Base-by-base conservation (phyloP, 2,797 vertebrate genomes). In the Mormyrus hasselquistii region DNA sequence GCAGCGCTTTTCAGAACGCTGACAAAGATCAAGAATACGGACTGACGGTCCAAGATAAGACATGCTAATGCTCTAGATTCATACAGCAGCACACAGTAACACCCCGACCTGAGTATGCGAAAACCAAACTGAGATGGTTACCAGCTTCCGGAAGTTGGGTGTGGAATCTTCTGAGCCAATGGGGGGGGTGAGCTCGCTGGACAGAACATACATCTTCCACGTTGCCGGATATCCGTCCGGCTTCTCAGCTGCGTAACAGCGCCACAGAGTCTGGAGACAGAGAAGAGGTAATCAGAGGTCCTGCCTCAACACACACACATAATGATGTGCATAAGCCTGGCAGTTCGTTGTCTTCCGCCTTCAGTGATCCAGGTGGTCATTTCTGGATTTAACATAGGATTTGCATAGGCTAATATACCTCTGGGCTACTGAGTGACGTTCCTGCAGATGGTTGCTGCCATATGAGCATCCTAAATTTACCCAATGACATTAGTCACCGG, bases 211-310 rank as follows among this genome's bases (percentile, higher is more conserved):
- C 94, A 98, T 97, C 93, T 97, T 97, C 97, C 97, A 98, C 0
- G 97, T 97, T 16, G 95, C 96, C 1, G 95, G 94, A 73, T 95
- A 96, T 88, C 94, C 93, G 5, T 92, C 93, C 12, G 96, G 93
- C 93, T 98, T 98, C 93, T 98, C 97, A 1, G 96, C 97, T 7
- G 97, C 96, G 0, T 98, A 98, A 90, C 97, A 98, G 86, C 97
- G 94, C 97, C 97, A 98, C n/a, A 98, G 94, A 0, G 96, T 97
- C 97, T 98, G 92, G 85, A 55, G 47, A 65, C 19, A 16, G 87
- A 1, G n/a, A 69, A 47, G 10, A 34, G 25, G 50, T 52, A 22
- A 53, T 44, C 41, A 49, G 79, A 16, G 50, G 50, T 49, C 84
- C 53, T 41, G 53, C 52, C 62, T 47, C 12, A 16, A 41, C 69